Base-by-base conservation (phyloP, 2,797 vertebrate genomes). In the Ctenopoma kingsleyae region DNA sequence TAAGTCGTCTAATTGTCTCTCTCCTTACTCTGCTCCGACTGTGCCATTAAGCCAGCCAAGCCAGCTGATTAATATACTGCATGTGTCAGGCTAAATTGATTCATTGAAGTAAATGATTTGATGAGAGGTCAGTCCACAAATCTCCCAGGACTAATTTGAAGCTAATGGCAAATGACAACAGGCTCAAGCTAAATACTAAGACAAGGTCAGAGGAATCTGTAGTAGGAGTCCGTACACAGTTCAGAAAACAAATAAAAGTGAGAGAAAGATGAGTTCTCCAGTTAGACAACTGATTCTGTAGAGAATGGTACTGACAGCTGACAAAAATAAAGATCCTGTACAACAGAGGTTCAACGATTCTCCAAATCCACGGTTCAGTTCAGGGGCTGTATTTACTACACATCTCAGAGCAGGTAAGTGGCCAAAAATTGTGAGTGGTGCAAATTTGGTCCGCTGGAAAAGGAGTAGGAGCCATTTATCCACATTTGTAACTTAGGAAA, bases 141-240 rank as follows among this genome's bases (percentile, higher is more conserved):
- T 91, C 87, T 88, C 74, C 48, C 75, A 72, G 78, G 85, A 86
- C 79, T 89, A 87, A 90, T 90, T 82, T 76, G 87, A 89, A 84
- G 86, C 82, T 88, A 89, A 91, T 88, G 90, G 79, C 85, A 83
- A 88, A 91, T 85, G 91, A 90, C 87, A 91, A 93, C 83, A 90
- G 86, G 66, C 86, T 78, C 59, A 43, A 77, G 69, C 54, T 55
- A 55, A 87, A 82, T 32, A 46, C 57, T 16, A 19, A 66, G 65
- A 55, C 70, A 91, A 93, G 87, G 91, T 89, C 83, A 66, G 15
- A 63, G 20, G 27, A 70, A 52, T 27, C 25, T 27, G 25, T 27
- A 27, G 25, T 27, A 30, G 32, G 57, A 76, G 74, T 67, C 36
- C 13, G 20, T 17, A 44, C 48, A 12, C 8, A 36, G 67, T 67